phyloP scores from a whole-genome alignment of 1,140 invertebrate species.

The Mylabris phalerata region DNA sequence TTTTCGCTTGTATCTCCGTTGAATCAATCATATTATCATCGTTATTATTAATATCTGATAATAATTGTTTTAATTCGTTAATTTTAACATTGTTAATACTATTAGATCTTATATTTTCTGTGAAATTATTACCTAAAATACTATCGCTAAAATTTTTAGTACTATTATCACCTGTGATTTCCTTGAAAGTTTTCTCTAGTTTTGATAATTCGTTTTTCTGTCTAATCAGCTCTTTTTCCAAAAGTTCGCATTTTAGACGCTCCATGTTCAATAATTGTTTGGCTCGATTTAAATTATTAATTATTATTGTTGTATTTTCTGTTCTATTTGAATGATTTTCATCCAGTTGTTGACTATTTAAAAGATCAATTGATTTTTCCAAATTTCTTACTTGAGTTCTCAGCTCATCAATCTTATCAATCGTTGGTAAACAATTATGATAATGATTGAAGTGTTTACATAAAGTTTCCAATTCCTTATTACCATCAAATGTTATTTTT shows the following conservation, averaged over 20 bases:
- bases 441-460: not conserved
- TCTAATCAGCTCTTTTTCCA: constrained; percentile 25
- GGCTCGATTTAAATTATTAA: constrained; percentile 18
- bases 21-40: constrained; percentile 1
- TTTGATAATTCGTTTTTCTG: constrained; percentile 10
- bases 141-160: not conserved
- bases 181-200: not conserved
- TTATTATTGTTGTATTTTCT: constrained; percentile 7
- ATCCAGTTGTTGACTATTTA: not conserved
- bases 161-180: not conserved
- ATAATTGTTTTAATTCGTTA: not conserved
- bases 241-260: constrained; percentile 20
- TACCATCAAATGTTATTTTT: not conserved
- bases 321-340: constrained; percentile 15
- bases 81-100: constrained; percentile 1
- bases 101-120: not conserved
- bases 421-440: not conserved
- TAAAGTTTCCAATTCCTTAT: not conserved
- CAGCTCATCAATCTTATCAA: not conserved
- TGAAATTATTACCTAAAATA: not conserved
- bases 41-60: constrained; percentile 3
- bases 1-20: constrained; percentile 1
- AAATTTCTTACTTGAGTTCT: constrained; percentile 1
- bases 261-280: constrained; percentile 16
- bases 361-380: not conserved